Evolutionary conservation across 2,113 vertebrate species (phyloP).

Genomic region (Lonchura striata): DNA sequence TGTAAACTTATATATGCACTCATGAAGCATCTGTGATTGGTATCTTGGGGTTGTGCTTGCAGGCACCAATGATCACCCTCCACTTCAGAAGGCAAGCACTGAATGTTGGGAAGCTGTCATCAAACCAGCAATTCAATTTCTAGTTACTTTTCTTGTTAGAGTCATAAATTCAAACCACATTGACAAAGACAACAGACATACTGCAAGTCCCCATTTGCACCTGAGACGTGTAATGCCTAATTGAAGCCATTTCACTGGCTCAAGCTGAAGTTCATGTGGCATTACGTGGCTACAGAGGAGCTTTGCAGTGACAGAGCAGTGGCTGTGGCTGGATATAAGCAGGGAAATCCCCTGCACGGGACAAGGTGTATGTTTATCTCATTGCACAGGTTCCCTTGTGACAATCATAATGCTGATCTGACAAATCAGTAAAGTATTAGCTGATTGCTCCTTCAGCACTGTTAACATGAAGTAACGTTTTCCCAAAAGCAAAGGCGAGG

Average conservation of each 20-base stretch:
- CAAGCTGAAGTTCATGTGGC: neutral
- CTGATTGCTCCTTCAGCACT: neutral
- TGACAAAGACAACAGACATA: neutral
- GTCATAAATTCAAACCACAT: slow-evolving; percentile 10
- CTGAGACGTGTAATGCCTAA: neutral
- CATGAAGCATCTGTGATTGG: neutral
- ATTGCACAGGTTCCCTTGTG: neutral
- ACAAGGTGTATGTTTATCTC: neutral
- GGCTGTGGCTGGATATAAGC: neutral
- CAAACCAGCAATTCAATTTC: neutral
- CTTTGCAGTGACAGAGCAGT: neutral
- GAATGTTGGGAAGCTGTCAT: neutral
- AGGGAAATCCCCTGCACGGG: neutral
- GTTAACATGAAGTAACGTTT: neutral
- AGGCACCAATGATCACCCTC: neutral
- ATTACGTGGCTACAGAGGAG: neutral
- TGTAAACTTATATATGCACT: too few relatives aligned
- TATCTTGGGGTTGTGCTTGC: neutral
- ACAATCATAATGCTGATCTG: neutral
- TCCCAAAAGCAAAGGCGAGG: neutral
- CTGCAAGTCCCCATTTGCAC: neutral
- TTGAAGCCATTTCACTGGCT: neutral
- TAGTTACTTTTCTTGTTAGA: neutral
- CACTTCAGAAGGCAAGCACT: neutral
- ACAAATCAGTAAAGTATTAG: neutral